Conservation (phyloP, 1,140 invertebrate genomes). For the Meloidogyne floridensis region DNA sequence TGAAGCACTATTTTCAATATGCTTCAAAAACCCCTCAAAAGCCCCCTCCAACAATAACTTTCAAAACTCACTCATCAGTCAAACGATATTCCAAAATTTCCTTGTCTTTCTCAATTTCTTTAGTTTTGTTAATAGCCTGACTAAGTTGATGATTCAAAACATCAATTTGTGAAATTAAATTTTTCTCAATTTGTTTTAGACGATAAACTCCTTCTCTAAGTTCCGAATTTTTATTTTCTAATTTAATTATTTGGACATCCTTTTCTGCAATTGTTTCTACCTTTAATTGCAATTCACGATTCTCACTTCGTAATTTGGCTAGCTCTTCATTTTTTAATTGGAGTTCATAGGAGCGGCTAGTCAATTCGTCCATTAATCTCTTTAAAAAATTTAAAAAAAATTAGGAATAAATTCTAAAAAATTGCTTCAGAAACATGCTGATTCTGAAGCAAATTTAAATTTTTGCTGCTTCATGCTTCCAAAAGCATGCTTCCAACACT, state of each 20-base stretch:
- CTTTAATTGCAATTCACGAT: conserved; percentile 29
- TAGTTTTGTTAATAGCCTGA: conserved; percentile 3
- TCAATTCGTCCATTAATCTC: conserved; percentile 22
- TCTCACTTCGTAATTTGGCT: conserved; percentile 22
- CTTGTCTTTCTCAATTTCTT: conserved; percentile 21
- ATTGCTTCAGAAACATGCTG: neutral
- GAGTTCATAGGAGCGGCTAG: conserved; percentile 25
- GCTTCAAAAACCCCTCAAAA: no score
- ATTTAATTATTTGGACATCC: conserved; percentile 25
- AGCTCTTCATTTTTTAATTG: conserved; percentile 33
- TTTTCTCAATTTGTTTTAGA: conserved; percentile 27
- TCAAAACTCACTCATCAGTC: neutral
- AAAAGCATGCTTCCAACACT: no score
- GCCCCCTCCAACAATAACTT: no score
- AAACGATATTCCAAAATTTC: conserved; percentile 31
- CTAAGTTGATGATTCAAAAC: conserved; percentile 2
- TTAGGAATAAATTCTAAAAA: conserved; percentile 13
- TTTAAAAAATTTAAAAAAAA: conserved; percentile 1
- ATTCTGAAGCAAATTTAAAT: no score
- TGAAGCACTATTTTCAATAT: no score
- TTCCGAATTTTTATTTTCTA: conserved; percentile 21
- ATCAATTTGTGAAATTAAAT: neutral
- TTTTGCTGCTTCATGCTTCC: no score
- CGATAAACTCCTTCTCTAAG: conserved; percentile 24
- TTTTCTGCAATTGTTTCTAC: conserved; percentile 32